Conservation (phyloP, 2,113 vertebrate species). For the Tetrao urogallus region DNA sequence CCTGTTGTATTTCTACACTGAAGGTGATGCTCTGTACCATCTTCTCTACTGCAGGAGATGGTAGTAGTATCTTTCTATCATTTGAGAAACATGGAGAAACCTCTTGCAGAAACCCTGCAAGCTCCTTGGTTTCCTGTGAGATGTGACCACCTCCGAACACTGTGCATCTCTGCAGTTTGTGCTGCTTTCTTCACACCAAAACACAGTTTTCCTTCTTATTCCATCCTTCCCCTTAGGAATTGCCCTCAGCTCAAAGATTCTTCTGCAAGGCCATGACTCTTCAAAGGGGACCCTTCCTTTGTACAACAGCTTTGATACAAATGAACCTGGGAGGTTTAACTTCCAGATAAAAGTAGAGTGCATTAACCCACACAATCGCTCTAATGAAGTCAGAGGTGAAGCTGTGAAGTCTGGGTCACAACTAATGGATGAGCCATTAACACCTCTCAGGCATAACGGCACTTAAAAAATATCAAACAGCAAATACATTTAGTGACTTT, state of each 20-base stretch:
- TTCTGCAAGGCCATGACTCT: neutral
- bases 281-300: conserved; percentile 54
- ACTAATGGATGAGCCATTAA: conserved; percentile 68
- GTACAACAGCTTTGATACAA: conserved; percentile 27
- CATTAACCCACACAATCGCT: conserved; percentile 58
- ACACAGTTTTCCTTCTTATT: neutral
- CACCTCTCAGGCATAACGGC: conserved; percentile 49
- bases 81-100: neutral
- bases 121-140: neutral
- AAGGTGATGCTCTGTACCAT: neutral
- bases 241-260: conserved; percentile 13
- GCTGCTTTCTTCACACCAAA: neutral
- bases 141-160: neutral
- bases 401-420: conserved; percentile 56
- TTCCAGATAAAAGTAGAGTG: conserved; percentile 56
- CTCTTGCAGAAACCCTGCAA: neutral
- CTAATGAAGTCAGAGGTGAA: conserved; percentile 66
- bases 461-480: conserved; percentile 49
- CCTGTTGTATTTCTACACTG: neutral
- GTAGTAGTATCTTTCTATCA: neutral
- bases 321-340: conserved; percentile 47
- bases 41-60: neutral
- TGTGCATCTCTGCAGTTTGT: neutral
- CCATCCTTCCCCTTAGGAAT: neutral
- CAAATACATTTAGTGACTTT: conserved; percentile 60